A percentile compares a stretch with the other conserved stretches of the same genome.
Evolutionary conservation across 1,140 invertebrate species (phyloP).

Genomic region (Drosophila insularis): DNA sequence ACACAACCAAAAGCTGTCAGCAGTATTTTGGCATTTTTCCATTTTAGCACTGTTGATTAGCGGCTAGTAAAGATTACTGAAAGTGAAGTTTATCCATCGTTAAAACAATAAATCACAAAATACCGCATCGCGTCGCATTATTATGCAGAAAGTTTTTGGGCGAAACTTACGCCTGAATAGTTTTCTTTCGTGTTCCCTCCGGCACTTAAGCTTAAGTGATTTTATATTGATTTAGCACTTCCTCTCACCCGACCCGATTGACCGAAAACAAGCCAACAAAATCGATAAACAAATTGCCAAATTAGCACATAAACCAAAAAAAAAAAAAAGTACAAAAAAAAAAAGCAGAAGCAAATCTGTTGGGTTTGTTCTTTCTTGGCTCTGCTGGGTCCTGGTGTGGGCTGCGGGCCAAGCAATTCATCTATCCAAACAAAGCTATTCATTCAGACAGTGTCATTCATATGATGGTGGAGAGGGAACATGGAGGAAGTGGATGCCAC

Average conservation of each 20-base stretch:
- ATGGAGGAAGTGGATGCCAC: constrained; percentile 22
- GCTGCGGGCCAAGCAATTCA: constrained; percentile 68
- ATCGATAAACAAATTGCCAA: constrained; percentile 81
- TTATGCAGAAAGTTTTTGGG: constrained; percentile 25
- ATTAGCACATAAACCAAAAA: constrained; percentile 63
- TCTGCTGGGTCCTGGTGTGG: constrained; percentile 6
- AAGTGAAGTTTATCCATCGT: not conserved
- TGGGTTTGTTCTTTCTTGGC: constrained; percentile 29
- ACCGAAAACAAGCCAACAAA: constrained; percentile 55
- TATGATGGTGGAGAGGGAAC: not conserved
- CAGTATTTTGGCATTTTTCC: no score
- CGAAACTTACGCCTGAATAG: constrained; percentile 28
- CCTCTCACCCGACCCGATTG: constrained; percentile 9
- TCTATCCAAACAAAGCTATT: constrained; percentile 78
- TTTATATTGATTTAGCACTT: constrained; percentile 75
- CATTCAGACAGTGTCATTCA: constrained; percentile 74
- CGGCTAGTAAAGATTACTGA: not conserved
- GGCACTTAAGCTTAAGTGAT: constrained; percentile 71
- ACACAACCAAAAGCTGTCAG: not conserved
- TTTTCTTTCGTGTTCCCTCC: constrained; percentile 21
- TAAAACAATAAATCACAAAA: constrained; percentile 11
- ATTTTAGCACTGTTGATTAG: no score
- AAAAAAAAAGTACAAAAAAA: constrained; percentile 22
- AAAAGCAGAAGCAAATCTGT: constrained; percentile 38
- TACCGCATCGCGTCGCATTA: not conserved